Conservation (phyloP, 2,113 vertebrate species). For the Bombycilla garrulus region DNA sequence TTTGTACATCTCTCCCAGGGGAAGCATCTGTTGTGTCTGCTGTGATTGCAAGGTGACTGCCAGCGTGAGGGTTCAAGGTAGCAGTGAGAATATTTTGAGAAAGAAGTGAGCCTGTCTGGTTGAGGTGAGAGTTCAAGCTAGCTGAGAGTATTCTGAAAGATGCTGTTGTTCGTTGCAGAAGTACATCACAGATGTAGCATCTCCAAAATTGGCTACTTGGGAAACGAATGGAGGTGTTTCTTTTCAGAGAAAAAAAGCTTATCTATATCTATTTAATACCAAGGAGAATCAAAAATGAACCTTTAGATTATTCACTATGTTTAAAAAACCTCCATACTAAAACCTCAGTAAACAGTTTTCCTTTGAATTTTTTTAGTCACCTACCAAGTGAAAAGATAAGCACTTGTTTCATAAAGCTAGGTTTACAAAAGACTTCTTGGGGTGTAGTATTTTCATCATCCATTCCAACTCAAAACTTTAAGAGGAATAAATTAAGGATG, state of each 20-base stretch:
- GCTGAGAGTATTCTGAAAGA: not conserved
- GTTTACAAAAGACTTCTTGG: not conserved
- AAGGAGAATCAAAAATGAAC: not conserved
- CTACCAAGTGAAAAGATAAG: not conserved
- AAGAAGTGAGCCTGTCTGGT: not conserved
- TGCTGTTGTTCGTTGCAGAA: accelerated
- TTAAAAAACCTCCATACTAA: not conserved
- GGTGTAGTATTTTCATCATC: not conserved
- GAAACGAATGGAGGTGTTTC: not conserved
- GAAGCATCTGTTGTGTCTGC: not conserved
- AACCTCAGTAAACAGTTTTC: not conserved
- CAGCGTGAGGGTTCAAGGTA: not conserved
- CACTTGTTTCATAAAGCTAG: not conserved
- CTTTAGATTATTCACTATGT: not conserved
- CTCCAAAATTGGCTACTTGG: not conserved
- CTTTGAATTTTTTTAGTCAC: not conserved
- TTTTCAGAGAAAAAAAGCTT: not conserved
- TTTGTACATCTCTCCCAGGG: not conserved
- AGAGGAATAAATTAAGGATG: not conserved
- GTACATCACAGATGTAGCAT: not conserved
- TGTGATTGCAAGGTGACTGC: not conserved
- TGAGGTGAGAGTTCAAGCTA: not conserved
- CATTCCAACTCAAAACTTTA: not conserved
- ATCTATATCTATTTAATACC: not conserved
- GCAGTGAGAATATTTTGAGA: not conserved